Evolutionary conservation across 2,888 invertebrate species (phyloP).

Genomic region (Coelopa pilipes): DNA sequence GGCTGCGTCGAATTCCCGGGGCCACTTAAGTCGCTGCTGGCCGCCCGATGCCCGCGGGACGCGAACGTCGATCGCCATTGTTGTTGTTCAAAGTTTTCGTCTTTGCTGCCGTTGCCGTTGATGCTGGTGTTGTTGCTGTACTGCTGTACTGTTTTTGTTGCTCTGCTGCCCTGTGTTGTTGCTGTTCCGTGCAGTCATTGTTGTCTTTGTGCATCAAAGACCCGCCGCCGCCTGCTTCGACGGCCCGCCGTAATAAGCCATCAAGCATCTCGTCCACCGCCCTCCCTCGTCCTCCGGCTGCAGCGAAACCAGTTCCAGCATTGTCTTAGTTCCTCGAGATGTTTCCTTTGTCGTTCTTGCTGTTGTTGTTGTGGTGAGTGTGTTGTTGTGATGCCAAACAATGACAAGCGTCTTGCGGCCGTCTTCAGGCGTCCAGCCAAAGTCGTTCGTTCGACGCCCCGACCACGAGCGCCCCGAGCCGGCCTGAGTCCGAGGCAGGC

Average conservation of each 20-base stretch:
- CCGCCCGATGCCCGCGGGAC: not conserved
- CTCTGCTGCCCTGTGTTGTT: too few relatives aligned
- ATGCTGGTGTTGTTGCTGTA: not conserved
- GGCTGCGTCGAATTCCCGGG: slow-evolving; percentile 69
- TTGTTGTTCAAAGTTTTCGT: not conserved
- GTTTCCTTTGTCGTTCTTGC: not conserved
- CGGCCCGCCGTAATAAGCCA: slow-evolving; percentile 14
- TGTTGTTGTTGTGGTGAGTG: not conserved
- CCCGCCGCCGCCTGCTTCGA: not conserved
- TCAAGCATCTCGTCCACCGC: not conserved
- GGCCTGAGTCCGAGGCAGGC: too few relatives aligned
- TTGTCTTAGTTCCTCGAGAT: not conserved
- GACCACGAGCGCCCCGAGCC: too few relatives aligned
- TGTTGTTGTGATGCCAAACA: slow-evolving; percentile 23
- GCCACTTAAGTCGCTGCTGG: slow-evolving; percentile 5
- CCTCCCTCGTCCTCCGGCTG: not conserved
- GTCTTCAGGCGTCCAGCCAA: not conserved
- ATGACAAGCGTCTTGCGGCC: slow-evolving; percentile 17
- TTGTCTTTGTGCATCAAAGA: slow-evolving; percentile 7
- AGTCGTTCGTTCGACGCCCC: too few relatives aligned
- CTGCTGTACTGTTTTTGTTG: not conserved
- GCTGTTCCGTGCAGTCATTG: not conserved
- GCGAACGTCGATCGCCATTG: slow-evolving; percentile 7
- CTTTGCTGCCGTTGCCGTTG: not conserved
- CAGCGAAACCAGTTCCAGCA: not conserved